Conservation (phyloP, 2,113 vertebrate genomes). For the Indicator indicator region DNA sequence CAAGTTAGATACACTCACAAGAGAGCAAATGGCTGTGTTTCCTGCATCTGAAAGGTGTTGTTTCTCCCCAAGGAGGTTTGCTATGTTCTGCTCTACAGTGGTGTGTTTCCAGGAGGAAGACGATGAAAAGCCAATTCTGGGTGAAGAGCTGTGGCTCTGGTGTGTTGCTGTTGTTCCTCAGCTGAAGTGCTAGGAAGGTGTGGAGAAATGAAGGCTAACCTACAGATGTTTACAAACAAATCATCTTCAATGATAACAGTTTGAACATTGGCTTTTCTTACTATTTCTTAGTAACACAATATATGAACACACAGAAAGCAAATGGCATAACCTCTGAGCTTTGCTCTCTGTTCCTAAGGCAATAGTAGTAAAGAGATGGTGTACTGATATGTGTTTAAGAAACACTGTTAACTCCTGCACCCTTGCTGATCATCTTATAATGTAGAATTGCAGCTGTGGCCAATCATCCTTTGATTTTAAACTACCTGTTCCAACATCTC, state of each 20-base stretch:
- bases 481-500: background rate
- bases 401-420: background rate
- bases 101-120: background rate
- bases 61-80: background rate
- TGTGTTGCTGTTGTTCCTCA: background rate
- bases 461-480: background rate
- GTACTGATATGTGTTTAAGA: background rate
- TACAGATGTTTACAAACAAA: background rate
- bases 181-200: background rate
- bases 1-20: background rate
- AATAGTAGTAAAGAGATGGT: background rate
- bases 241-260: background rate
- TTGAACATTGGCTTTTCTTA: background rate
- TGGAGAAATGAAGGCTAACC: background rate
- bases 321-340: background rate
- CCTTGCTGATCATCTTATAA: background rate
- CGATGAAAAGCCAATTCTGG: background rate
- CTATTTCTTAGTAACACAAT: background rate
- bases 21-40: background rate
- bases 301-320: background rate
- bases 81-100: background rate
- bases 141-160: background rate
- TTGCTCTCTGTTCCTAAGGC: background rate
- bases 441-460: background rate
- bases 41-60: background rate